Percentiles rank a stretch among this genome's conserved stretches.
Evolutionary conservation across 2,888 invertebrate species (phyloP).

Genomic region (Endotricha flammealis): DNA sequence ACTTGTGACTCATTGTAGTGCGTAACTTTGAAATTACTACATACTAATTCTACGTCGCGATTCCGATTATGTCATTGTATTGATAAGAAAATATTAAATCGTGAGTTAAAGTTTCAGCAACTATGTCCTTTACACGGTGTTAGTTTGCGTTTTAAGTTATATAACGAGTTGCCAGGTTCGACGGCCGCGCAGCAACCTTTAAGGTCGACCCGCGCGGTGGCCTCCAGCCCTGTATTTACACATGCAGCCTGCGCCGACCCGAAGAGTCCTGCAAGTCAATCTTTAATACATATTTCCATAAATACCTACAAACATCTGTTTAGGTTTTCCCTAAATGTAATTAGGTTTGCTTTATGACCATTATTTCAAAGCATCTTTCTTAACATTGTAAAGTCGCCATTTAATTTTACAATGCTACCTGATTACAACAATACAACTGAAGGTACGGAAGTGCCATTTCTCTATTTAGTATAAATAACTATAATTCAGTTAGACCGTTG

Average conservation of each 20-base stretch:
- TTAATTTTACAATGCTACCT: no score
- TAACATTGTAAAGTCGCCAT: no score
- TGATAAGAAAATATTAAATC: conserved; percentile 7
- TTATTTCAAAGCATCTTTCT: no score
- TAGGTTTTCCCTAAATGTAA: no score
- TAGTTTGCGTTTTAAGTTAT: conserved; percentile 56
- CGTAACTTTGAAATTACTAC: neutral
- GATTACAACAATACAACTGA: no score
- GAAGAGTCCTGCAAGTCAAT: neutral
- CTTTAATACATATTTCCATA: no score
- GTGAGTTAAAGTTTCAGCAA: conserved; percentile 28
- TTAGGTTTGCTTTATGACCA: no score
- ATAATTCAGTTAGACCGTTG: conserved; percentile 16
- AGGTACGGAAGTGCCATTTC: no score
- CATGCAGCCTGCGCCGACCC: conserved; percentile 13
- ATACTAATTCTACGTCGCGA: neutral
- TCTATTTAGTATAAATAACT: neutral
- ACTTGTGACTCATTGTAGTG: conserved; percentile 3
- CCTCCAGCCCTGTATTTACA: conserved; percentile 47
- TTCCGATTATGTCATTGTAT: conserved; percentile 2
- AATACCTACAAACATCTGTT: no score
- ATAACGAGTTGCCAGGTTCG: conserved; percentile 58
- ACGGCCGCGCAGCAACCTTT: conserved; percentile 63
- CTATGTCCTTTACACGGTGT: conserved; percentile 28
- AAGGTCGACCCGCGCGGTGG: conserved; percentile 61